Evolutionary conservation across 1,140 invertebrate genomes (phyloP), one percentile per base, ranked within the genome.

Genomic region (Bombus superbus): DNA sequence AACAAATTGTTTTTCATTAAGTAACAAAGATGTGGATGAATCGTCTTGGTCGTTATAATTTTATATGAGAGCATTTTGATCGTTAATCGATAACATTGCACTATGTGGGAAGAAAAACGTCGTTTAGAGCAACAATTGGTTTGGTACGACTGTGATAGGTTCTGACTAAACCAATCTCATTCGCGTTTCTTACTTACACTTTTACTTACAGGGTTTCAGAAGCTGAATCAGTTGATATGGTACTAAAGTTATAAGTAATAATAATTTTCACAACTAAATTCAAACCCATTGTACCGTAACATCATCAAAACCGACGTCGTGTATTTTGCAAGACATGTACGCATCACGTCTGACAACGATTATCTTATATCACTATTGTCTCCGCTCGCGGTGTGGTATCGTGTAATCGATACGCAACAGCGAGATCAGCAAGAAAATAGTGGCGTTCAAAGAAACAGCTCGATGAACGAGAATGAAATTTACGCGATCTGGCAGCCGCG

Each of bases 381-480:
- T 44, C 22, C 22, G 2, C 2, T 47, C 13, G 64, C 25, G 4
- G 59, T 15, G 22, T n/a, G 64, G 22, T 11, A 3, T 13, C 25
- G 28, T 40, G 38, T 53, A 53, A 76, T 53, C 32, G 28, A 72
- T 38, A n/a, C 18, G 35, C 69, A 42, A 38, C 15, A 18, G 32
- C 6, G 28, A 47, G 13, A 68, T 57, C 32, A 35, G 57, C 11
- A 57, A 72, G 78, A 57, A 74, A 68, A 73, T 38, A 53, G 32
- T 35, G 38, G 9, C 18, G 59, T 66, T 78, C 44, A 44, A 42
- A 53, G 57, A 44, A 68, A 76, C 11, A 57, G 3, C 38, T 11
- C 44, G 64, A 47, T 74, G 80, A 76, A 68, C 81, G 44, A 25
- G 85, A 35, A 86, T 44, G 83, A 73, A 74, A 86, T 81, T 81